phyloP scores from a whole-genome alignment of 2,113 vertebrate species.

The Ailuropoda melanoleuca region DNA sequence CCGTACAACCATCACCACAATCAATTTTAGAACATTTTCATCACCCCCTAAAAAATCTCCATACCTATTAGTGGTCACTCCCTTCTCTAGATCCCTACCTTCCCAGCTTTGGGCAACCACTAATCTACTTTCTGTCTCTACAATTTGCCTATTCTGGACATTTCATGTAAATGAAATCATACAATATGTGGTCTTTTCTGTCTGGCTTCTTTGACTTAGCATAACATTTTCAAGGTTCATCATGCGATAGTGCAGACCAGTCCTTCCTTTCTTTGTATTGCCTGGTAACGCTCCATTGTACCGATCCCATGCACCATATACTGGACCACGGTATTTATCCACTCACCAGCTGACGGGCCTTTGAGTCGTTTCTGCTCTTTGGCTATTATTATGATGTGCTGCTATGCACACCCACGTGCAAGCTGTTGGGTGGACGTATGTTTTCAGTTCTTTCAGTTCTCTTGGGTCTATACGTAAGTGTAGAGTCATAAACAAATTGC shows the following conservation, averaged over 20 bases:
- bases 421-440: background rate
- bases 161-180: background rate
- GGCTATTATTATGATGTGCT: background rate
- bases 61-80: background rate
- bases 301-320: background rate
- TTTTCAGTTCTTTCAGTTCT: background rate
- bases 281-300: background rate
- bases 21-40: background rate
- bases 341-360: background rate
- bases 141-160: background rate
- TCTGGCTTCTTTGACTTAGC: background rate
- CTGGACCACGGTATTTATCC: background rate
- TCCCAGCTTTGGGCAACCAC: background rate
- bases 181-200: background rate
- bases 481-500: background rate
- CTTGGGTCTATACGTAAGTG: background rate
- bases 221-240: background rate
- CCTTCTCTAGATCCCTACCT: background rate
- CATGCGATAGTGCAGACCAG: background rate
- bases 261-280: background rate
- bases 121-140: background rate
- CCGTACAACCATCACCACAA: background rate
- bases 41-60: background rate
- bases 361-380: background rate
- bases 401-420: background rate